Conservation (phyloP, 2,113 vertebrate species). For the Stomatorhinus ivindoensis region DNA sequence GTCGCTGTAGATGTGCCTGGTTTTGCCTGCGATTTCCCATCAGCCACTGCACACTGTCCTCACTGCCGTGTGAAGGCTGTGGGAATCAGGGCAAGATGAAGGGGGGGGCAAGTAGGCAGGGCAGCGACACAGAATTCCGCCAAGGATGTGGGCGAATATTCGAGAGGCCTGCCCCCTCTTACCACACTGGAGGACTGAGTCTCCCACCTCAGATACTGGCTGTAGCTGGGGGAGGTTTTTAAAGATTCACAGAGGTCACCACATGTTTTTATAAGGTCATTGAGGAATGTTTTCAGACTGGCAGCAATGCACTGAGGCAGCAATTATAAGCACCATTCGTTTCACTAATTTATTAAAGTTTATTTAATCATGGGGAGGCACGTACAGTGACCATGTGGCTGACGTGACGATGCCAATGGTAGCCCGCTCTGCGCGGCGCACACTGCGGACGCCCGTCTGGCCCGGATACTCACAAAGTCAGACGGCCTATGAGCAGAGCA, state of each 20-base stretch:
- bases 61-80: neutral
- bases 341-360: neutral
- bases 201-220: neutral
- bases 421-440: neutral
- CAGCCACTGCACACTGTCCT: neutral
- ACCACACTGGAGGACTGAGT: neutral
- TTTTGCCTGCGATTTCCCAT: neutral
- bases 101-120: neutral
- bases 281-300: neutral
- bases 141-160: neutral
- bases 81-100: neutral
- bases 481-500: neutral
- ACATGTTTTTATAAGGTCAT: neutral
- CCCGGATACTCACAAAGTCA: neutral
- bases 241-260: neutral
- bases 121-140: neutral
- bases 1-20: neutral
- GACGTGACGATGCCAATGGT: neutral
- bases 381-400: neutral
- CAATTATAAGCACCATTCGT: neutral
- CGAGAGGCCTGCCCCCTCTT: neutral
- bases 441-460: neutral
- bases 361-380: neutral
- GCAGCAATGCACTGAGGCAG: neutral
- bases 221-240: neutral